Base-by-base conservation (phyloP, 2,113 vertebrate species). In the Paratilapia polleni region DNA sequence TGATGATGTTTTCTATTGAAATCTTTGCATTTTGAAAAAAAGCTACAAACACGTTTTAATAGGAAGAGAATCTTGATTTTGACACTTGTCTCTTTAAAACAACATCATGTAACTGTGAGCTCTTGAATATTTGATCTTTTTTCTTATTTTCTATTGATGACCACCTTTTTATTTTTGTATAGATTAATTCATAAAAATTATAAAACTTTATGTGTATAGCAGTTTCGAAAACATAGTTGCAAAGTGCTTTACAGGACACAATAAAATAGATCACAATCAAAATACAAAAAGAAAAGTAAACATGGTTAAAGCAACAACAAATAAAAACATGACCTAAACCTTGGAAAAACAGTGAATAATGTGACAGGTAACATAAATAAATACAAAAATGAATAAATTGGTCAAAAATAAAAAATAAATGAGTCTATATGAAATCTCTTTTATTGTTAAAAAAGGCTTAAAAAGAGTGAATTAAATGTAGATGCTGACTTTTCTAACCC, bases 141-240 rank as follows among this genome's bases (percentile, higher is more conserved):
- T 64, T 8, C 10, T 0, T 0, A 9, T 63, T 49, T 56, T 54
- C 52, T 8, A 54, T 20, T 54, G 36, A 47, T 68, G 41, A 20
- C 41, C 15, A 0, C 15, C 15, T 68, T 19, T 28, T 47, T 3
- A 0, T 68, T 24, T 70, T 52, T 49, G 49, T 8, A 17, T 15
- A 22, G 17, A 20, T 70, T 10, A 0, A 49, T 22, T 68, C 17
- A 31, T 31, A 70, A 52, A 4, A 70, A 0, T 13, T 49, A 4
- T 70, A 13, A 70, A 20, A 19, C 1, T 52, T 70, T 43, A 66
- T 43, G 15, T 66, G 43, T 10, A 38, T 0, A 66, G 7, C 13
- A 0, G 0, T 66, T 66, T 70, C 22, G 4, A 47, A 68, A 68
- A 24, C n/a, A 43, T 66, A 28, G 8, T 28, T 47, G 1, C 6